phyloP scores from a whole-genome alignment of 2,888 invertebrate species.

The Lasioglossum morio region DNA sequence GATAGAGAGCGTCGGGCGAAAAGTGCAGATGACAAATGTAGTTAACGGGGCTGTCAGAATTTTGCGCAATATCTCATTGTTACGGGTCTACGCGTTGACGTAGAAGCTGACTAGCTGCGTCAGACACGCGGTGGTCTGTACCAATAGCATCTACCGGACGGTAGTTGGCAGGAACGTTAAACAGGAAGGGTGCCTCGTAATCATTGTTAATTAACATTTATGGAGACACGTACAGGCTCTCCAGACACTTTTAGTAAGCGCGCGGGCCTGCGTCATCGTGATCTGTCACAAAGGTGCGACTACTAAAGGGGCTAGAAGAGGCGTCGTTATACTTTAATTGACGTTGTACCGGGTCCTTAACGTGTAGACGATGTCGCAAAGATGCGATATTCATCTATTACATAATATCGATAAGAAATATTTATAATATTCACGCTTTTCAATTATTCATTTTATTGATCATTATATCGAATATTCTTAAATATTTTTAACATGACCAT shows the following conservation, averaged over 20 bases:
- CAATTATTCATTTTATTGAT: neutral
- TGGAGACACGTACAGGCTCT: constrained; percentile 72
- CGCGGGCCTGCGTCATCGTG: constrained; percentile 34
- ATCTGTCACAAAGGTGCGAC: constrained; percentile 57
- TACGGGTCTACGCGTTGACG: constrained; percentile 52
- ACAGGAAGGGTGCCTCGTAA: constrained; percentile 68
- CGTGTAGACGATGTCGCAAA: neutral
- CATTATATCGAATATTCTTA: too few species aligned
- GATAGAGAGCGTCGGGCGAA: neutral
- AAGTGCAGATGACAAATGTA: constrained; percentile 30
- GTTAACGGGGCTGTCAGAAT: constrained; percentile 7
- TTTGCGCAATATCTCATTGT: constrained; percentile 66
- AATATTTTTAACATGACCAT: too few species aligned
- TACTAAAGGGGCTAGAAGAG: constrained; percentile 50
- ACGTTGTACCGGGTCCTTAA: constrained; percentile 29
- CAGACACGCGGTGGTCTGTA: constrained; percentile 42
- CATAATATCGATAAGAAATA: neutral
- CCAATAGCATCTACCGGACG: constrained; percentile 42
- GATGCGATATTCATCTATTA: constrained; percentile 23
- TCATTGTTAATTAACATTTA: constrained; percentile 80
- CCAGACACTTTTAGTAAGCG: constrained; percentile 50
- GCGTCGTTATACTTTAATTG: constrained; percentile 63
- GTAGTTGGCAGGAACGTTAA: constrained; percentile 60
- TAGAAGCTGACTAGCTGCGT: constrained; percentile 46
- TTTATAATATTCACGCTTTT: neutral